Percentiles rank a stretch among this genome's conserved stretches.
These are phyloP conservation scores for Sarcophaga rosellei DNA, from an alignment of 2,888 invertebrate genomes.

Conservation along the genomic window DNA sequence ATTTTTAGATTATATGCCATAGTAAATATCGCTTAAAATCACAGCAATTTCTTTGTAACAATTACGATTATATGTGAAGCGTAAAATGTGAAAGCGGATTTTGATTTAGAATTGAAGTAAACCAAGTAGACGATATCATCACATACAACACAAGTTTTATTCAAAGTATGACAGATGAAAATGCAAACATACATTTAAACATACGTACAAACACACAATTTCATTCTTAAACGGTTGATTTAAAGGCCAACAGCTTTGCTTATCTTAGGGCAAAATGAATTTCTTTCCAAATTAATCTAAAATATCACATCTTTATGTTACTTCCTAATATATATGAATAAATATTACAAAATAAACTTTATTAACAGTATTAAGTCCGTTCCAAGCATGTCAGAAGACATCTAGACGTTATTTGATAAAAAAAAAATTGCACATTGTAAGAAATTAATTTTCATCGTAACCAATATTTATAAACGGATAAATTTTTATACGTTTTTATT, in stretches of 20 bases:
- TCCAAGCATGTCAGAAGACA: too few relatives aligned
- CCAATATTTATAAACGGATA: conserved; percentile 5
- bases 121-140: background rate
- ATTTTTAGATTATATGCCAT: conserved; percentile 55
- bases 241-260: background rate
- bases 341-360: too few relatives aligned
- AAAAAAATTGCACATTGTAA: background rate
- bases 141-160: conserved; percentile 16
- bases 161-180: conserved; percentile 46
- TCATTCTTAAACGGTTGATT: background rate
- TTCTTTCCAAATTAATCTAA: background rate
- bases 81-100: conserved; percentile 56
- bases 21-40: conserved; percentile 65
- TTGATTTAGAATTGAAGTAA: background rate
- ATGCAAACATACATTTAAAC: background rate
- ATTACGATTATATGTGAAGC: conserved; percentile 53
- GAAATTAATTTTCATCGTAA: background rate
- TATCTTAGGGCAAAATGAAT: background rate
- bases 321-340: too few relatives aligned
- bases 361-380: too few relatives aligned
- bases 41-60: conserved; percentile 58
- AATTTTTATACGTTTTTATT: conserved; percentile 17
- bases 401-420: too few relatives aligned
- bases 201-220: background rate
- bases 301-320: too few relatives aligned